phyloP scores from a whole-genome alignment of 2,113 vertebrate species.

The Tetraodon nigroviridis region DNA sequence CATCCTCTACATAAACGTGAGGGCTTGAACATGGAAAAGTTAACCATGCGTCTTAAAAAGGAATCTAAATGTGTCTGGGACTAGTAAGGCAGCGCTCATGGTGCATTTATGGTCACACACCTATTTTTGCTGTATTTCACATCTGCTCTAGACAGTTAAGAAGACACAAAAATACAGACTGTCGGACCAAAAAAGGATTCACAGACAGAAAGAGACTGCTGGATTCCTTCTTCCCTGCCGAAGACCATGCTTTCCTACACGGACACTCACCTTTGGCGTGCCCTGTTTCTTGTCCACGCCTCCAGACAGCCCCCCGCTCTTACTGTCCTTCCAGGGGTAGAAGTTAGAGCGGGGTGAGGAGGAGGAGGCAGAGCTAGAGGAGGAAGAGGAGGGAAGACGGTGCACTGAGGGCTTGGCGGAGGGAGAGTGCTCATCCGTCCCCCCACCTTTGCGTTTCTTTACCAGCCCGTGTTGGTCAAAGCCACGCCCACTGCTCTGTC shows the following conservation, averaged over 20 bases:
- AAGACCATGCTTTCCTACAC: not conserved
- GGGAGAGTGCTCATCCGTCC: conserved; percentile 64
- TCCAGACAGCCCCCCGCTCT: conserved; percentile 71
- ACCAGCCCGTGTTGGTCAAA: conserved; percentile 81
- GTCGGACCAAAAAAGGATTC: too few relatives aligned
- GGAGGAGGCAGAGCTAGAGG: conserved; percentile 72
- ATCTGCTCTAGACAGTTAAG: too few relatives aligned
- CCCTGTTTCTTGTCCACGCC: conserved; percentile 85
- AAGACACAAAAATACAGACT: too few relatives aligned
- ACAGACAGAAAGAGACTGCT: too few relatives aligned
- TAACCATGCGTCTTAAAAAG: too few relatives aligned
- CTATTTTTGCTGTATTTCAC: too few relatives aligned
- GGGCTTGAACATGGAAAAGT: too few relatives aligned
- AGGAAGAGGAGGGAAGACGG: conserved; percentile 75
- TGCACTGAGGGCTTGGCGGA: conserved; percentile 68
- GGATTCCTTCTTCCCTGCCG: too few relatives aligned
- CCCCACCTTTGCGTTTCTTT: conserved; percentile 80
- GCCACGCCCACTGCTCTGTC: conserved; percentile 59
- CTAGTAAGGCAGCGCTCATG: too few relatives aligned
- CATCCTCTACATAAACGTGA: too few relatives aligned
- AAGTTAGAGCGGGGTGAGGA: conserved; percentile 70
- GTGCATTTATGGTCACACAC: too few relatives aligned
- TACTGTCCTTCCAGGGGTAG: conserved; percentile 75
- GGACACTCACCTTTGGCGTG: conserved; percentile 80
- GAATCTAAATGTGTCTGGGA: too few relatives aligned